A percentile compares a stretch with the other conserved stretches of the same genome.
These are phyloP conservation scores for Lasius platythorax DNA, from an alignment of 2,888 invertebrate genomes.

Conservation along the genomic window DNA sequence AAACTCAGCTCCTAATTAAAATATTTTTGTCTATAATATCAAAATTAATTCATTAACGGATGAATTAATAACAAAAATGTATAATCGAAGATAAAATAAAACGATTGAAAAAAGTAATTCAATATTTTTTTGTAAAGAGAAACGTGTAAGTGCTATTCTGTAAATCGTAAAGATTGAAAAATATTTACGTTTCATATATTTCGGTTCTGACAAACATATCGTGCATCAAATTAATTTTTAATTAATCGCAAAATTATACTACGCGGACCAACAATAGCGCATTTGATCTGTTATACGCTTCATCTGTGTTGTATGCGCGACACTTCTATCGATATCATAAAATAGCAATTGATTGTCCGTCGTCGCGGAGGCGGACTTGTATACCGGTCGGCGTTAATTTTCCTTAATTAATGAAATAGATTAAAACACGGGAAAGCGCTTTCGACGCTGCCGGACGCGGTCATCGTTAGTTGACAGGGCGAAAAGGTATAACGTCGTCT, in stretches of 20 bases:
- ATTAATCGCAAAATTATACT: conserved; percentile 24
- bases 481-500: conserved; percentile 49
- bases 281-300: neutral
- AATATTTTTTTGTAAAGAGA: neutral
- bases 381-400: conserved; percentile 24
- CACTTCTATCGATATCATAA: conserved; percentile 21
- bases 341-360: conserved; percentile 45
- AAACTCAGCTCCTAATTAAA: neutral
- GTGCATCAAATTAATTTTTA: conserved; percentile 1
- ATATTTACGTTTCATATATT: neutral
- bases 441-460: conserved; percentile 41
- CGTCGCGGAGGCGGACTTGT: conserved; percentile 17
- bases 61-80: neutral
- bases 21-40: neutral
- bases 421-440: conserved; percentile 51
- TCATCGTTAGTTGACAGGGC: conserved; percentile 54
- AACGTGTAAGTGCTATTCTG: neutral
- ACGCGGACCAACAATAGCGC: conserved; percentile 26
- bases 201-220: neutral
- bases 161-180: neutral
- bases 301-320: neutral
- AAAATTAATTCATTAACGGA: neutral
- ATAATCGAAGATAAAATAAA: neutral
- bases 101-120: conserved; percentile 5
- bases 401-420: conserved; percentile 49